Base-by-base conservation (phyloP, 2,888 invertebrate genomes). In the Sminthurides aquaticus region DNA sequence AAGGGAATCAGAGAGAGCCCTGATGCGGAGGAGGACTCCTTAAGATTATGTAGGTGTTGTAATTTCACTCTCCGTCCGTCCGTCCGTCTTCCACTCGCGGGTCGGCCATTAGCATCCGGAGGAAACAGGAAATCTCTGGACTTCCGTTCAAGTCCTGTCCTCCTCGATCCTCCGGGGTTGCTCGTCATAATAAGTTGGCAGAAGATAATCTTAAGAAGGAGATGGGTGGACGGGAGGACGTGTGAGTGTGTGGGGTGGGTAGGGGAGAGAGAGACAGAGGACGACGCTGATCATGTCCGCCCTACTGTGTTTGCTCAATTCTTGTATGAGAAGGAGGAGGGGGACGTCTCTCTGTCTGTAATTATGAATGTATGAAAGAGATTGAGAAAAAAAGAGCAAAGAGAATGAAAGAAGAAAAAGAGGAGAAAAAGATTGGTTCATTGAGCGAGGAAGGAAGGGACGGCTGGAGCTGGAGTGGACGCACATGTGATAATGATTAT, bases 91-190 rank as follows among this genome's bases (percentile, higher is more conserved):
- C 48, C 3, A 8, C 59, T 59, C 43, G 8, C 43, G 18, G 20
- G 15, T 27, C 20, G 29, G n/a, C 29, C 58, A 55, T 59, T 68
- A 65, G 62, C 60, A 60, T 58, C 59, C 61, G 65, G 67, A 71
- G 73, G 73, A 73, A 73, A 73, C 73, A 71, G 73, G 73, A 73
- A 73, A 73, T 73, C 71, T 73, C 71, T 68, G 67, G 69, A 70
- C 72, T 72, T 72, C 72, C 70, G 69, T 69, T 68, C 57, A 63
- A 34, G 43, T 34, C 43, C 43, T 34, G 43, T 34, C 43, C 43
- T 34, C 43, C 43, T 34, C 43, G 43, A 11, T 5, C 5, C 8
- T 34, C 43, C 15, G 5, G 43, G 43, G 43, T 15, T 34, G 5
- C 43, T 11, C 43, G 43, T 34, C 43, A 34, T 34, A n/a, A n/a